Conservation (phyloP, 2,888 invertebrate species). For the Ernsta delagoae region DNA sequence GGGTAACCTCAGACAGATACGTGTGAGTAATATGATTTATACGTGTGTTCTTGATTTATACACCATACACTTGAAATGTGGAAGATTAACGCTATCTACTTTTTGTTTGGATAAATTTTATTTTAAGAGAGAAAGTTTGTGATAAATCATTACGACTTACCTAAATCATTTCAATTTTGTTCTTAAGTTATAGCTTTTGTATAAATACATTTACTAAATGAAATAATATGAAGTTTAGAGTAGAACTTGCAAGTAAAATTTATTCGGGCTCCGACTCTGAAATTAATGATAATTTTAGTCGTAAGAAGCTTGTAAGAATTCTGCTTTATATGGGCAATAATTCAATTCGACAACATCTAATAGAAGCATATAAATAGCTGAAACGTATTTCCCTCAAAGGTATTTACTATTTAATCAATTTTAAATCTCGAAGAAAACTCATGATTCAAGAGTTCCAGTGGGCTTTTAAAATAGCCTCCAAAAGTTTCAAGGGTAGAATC, state of each 20-base stretch:
- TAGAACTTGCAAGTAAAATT: background rate
- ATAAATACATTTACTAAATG: too few species aligned
- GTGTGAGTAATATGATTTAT: conserved; percentile 29
- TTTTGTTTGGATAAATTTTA: background rate
- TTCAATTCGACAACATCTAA: background rate
- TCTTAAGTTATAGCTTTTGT: too few species aligned
- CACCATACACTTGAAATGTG: conserved; percentile 21
- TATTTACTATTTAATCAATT: conserved; percentile 20
- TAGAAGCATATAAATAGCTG: background rate
- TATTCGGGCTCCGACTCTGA: background rate
- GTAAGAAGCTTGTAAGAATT: background rate
- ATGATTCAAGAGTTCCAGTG: conserved; percentile 12
- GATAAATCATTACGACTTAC: too few species aligned
- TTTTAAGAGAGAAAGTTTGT: too few species aligned
- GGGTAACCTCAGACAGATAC: too few species aligned
- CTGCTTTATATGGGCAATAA: background rate
- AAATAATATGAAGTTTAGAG: too few species aligned
- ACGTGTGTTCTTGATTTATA: conserved; percentile 31
- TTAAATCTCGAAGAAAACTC: conserved; percentile 15
- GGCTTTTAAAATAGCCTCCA: conserved; percentile 25
- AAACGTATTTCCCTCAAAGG: background rate
- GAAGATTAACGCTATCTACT: conserved; percentile 30
- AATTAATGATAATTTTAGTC: background rate
- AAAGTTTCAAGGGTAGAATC: conserved; percentile 28
- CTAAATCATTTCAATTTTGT: too few species aligned